Percentiles rank a stretch among this genome's conserved stretches.
Evolutionary conservation across 2,797 vertebrate genomes (phyloP).

Genomic region (Mareca strepera): DNA sequence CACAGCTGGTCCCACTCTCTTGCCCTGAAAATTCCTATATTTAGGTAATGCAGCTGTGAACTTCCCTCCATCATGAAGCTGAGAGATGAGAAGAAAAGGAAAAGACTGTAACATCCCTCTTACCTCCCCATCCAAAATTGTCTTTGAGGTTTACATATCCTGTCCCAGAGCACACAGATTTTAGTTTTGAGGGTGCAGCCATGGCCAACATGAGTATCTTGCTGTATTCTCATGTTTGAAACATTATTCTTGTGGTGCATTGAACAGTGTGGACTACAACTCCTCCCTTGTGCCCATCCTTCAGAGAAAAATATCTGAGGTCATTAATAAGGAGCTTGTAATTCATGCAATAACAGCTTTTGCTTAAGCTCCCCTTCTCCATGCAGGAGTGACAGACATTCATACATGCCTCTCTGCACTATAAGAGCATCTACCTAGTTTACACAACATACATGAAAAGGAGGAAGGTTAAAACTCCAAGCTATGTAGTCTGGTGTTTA

Average conservation of each 20-base stretch:
- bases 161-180: neutral
- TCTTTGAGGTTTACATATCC: neutral
- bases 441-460: neutral
- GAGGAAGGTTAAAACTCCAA: neutral
- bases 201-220: neutral
- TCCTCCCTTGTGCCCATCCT: neutral
- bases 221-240: neutral
- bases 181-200: neutral
- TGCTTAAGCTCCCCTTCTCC: neutral
- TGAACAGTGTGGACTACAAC: neutral
- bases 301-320: neutral
- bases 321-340: neutral
- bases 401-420: neutral
- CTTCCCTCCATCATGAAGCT: neutral
- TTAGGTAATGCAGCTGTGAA: neutral
- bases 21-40: neutral
- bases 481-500: neutral
- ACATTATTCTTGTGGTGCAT: rapidly evolving
- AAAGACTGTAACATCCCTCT: neutral
- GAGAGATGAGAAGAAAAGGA: neutral
- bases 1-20: neutral
- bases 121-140: neutral
- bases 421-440: neutral
- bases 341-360: neutral
- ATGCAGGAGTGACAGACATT: neutral